These are phyloP conservation scores for Alviniconcha strummeri DNA, from an alignment of 2,888 invertebrate species.

Conservation along the genomic window DNA sequence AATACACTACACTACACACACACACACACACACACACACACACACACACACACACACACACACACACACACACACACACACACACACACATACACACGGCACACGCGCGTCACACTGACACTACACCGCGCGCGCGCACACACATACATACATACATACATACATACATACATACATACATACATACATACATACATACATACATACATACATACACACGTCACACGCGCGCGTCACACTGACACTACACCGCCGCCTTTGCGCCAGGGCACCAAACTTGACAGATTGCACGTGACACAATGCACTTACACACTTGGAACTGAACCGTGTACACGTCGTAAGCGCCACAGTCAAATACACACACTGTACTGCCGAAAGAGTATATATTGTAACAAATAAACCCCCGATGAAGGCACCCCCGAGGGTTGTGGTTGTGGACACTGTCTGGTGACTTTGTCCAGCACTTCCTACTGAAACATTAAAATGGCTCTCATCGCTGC, in stretches of 20 bases:
- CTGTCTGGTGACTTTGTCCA: too few species aligned
- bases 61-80: constrained; percentile 4
- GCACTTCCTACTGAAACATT: too few species aligned
- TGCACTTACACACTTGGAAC: too few species aligned
- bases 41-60: not conserved
- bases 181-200: not conserved
- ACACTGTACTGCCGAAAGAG: not conserved
- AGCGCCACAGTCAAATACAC: not conserved
- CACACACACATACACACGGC: not conserved
- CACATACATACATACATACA: not conserved
- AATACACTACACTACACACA: not conserved
- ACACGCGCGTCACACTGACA: not conserved
- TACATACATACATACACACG: not conserved
- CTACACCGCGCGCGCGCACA: not conserved
- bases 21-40: not conserved
- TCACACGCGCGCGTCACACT: not conserved
- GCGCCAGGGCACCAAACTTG: too few species aligned
- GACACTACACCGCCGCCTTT: not conserved
- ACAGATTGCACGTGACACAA: too few species aligned
- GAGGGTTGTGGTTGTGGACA: too few species aligned
- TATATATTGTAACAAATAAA: too few species aligned
- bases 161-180: not conserved
- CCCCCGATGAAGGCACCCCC: too few species aligned
- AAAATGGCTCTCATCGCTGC: too few species aligned
- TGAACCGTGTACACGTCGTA: too few species aligned